Evolutionary conservation across 2,113 vertebrate species (phyloP).

Genomic region (Calcarius ornatus): DNA sequence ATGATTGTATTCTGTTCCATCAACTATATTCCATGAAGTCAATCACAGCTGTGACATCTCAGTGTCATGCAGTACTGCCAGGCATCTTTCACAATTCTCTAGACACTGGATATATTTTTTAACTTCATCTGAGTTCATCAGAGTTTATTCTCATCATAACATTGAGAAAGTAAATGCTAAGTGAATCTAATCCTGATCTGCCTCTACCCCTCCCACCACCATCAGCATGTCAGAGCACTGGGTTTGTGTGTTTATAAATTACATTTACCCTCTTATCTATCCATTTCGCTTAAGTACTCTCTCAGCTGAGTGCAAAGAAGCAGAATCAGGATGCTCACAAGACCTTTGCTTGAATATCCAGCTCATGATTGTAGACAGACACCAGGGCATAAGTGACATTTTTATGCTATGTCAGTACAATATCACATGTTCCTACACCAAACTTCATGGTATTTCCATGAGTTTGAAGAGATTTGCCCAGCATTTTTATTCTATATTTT

Average conservation of each 20-base stretch:
- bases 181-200: background rate
- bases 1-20: background rate
- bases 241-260: background rate
- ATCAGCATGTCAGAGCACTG: background rate
- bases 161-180: background rate
- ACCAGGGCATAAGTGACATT: background rate
- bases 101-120: background rate
- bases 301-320: background rate
- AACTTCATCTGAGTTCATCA: background rate
- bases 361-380: background rate
- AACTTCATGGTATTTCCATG: background rate
- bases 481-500: background rate
- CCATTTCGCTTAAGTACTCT: background rate
- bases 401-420: background rate
- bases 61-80: background rate
- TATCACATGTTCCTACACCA: background rate
- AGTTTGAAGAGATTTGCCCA: background rate
- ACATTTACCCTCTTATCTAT: background rate
- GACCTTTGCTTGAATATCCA: slow-evolving; percentile 50
- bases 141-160: background rate
- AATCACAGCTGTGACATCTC: background rate
- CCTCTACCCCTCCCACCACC: background rate
- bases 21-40: background rate
- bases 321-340: slow-evolving; percentile 48
- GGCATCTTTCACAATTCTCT: background rate